Conservation (phyloP, 2,888 invertebrate species). For the Kryphioiulus occultus region DNA sequence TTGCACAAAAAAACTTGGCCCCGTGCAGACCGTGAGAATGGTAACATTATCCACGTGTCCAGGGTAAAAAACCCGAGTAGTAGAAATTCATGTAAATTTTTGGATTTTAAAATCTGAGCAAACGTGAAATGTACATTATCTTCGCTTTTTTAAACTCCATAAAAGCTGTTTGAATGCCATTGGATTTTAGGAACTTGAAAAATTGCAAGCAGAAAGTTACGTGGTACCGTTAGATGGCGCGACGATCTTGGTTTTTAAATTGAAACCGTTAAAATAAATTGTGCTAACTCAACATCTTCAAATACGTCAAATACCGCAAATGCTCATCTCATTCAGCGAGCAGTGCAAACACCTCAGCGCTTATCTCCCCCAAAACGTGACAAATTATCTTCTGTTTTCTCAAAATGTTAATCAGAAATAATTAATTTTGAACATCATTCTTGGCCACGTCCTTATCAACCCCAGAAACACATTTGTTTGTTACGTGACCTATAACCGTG, state of each 20-base stretch:
- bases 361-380: background rate
- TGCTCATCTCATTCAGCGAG: background rate
- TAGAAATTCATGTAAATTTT: background rate
- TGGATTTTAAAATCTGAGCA: too few species aligned
- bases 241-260: background rate
- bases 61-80: background rate
- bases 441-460: background rate
- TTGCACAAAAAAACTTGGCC: background rate
- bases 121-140: too few species aligned
- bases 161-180: too few species aligned
- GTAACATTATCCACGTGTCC: slow-evolving; percentile 23
- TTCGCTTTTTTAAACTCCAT: too few species aligned
- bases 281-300: background rate
- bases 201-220: too few species aligned
- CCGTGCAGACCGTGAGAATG: background rate
- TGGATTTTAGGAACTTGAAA: too few species aligned
- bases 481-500: background rate
- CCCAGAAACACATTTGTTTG: background rate
- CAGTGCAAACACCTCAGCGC: background rate
- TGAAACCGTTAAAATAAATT: background rate
- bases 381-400: slow-evolving; percentile 13
- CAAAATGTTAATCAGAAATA: slow-evolving; percentile 12
- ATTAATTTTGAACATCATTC: slow-evolving; percentile 7
- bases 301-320: background rate
- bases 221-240: too few species aligned